Evolutionary conservation across 2,888 invertebrate species (phyloP).

Genomic region (Drosophila nr. fundita): DNA sequence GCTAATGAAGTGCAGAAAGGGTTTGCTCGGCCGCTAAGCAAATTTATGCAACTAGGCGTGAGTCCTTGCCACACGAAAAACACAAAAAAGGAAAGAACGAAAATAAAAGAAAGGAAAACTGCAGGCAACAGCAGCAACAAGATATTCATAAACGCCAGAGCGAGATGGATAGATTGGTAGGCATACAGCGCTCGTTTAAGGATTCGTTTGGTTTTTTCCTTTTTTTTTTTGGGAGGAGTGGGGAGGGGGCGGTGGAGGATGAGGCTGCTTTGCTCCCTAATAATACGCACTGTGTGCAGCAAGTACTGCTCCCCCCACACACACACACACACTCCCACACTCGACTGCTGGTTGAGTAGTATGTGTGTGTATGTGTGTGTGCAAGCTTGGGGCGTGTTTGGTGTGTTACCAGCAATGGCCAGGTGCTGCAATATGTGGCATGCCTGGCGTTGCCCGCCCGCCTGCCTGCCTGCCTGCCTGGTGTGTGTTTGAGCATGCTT

Average conservation of each 20-base stretch:
- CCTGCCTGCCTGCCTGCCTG: neutral
- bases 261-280: neutral
- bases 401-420: neutral
- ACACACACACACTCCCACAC: neutral
- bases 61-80: neutral
- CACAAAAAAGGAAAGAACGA: neutral
- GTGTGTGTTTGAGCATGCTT: neutral
- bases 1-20: conserved; percentile 59
- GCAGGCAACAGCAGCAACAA: neutral
- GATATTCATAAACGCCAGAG: neutral
- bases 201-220: neutral
- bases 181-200: neutral
- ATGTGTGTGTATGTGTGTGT: neutral
- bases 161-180: neutral
- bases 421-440: conserved; percentile 6
- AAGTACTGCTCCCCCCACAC: neutral
- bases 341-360: neutral
- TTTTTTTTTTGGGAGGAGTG: neutral
- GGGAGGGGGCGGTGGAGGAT: rapidly evolving
- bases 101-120: neutral
- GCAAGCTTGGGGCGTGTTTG: neutral
- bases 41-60: conserved; percentile 34
- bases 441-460: neutral
- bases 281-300: neutral
- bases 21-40: conserved; percentile 54